phyloP scores from a whole-genome alignment of 2,888 invertebrate species.

The Thera obeliscata region DNA sequence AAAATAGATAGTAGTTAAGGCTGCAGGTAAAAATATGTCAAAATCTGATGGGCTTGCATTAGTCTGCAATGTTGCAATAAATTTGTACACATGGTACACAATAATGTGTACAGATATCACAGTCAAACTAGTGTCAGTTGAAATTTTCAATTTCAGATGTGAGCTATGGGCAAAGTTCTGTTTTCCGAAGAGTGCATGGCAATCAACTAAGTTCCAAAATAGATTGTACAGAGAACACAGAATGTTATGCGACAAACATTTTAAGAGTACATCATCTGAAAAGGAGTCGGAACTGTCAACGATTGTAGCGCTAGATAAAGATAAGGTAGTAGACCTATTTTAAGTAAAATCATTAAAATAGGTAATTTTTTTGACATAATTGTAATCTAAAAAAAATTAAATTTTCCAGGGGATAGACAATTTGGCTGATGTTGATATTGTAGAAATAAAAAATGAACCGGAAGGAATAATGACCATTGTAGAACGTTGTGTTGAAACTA shows the following conservation, averaged over 20 bases:
- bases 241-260: conserved; percentile 33
- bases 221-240: conserved; percentile 22
- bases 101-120: too few relatives aligned
- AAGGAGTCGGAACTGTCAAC: conserved; percentile 5
- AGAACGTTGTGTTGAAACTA: conserved; percentile 4
- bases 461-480: not conserved
- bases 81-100: too few relatives aligned
- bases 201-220: conserved; percentile 26
- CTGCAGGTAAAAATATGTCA: too few relatives aligned
- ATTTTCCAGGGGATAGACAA: not conserved
- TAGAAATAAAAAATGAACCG: conserved; percentile 11
- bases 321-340: not conserved
- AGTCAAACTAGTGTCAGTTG: not conserved
- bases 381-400: not conserved
- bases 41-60: too few relatives aligned
- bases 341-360: too few relatives aligned
- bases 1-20: too few relatives aligned
- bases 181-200: conserved; percentile 24
- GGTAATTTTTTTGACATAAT: too few relatives aligned
- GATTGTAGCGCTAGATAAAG: not conserved
- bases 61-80: too few relatives aligned
- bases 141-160: conserved; percentile 20
- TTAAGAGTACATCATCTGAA: conserved; percentile 23
- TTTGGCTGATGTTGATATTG: not conserved
- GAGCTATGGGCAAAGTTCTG: conserved; percentile 29